Conservation (phyloP, 2,113 vertebrate species). For the Lepisosteus osseus region DNA sequence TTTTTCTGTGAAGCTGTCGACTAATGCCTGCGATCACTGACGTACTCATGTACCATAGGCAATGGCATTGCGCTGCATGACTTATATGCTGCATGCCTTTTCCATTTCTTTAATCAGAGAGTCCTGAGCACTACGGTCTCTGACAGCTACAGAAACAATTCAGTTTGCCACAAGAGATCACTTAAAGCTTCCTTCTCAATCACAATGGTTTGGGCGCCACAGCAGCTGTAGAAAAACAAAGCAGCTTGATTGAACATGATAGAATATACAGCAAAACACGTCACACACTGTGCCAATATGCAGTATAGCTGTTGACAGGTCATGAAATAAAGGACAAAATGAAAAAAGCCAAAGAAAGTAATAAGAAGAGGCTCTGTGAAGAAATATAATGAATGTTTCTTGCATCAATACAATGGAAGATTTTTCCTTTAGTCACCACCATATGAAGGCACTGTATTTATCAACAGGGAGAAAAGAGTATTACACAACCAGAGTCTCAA, state of each 20-base stretch:
- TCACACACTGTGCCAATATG: constrained; percentile 1
- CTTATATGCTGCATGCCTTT: too few relatives aligned
- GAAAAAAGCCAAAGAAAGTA: not conserved
- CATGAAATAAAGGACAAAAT: not conserved
- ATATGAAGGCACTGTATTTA: too few relatives aligned
- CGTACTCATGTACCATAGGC: too few relatives aligned
- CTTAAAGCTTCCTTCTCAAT: not conserved
- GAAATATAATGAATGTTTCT: not conserved
- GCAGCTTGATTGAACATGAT: constrained; percentile 43
- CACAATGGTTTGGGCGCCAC: constrained; percentile 2
- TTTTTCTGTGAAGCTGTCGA: too few relatives aligned
- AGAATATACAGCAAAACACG: constrained; percentile 24
- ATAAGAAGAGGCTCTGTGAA: not conserved
- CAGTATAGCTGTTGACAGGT: constrained; percentile 5
- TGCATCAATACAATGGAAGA: too few relatives aligned
- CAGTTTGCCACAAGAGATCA: not conserved
- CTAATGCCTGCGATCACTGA: too few relatives aligned
- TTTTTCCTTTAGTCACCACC: too few relatives aligned
- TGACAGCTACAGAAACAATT: not conserved
- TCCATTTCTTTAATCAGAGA: not conserved
- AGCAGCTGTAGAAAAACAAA: constrained; percentile 44
- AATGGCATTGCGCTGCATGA: too few relatives aligned
- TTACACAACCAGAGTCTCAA: too few relatives aligned
- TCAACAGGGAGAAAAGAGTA: too few relatives aligned
- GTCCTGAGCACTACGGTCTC: not conserved